Evolutionary conservation across 1,140 invertebrate species (phyloP), one percentile per base, ranked within the genome.

Genomic region (Drosophila malerkotliana): DNA sequence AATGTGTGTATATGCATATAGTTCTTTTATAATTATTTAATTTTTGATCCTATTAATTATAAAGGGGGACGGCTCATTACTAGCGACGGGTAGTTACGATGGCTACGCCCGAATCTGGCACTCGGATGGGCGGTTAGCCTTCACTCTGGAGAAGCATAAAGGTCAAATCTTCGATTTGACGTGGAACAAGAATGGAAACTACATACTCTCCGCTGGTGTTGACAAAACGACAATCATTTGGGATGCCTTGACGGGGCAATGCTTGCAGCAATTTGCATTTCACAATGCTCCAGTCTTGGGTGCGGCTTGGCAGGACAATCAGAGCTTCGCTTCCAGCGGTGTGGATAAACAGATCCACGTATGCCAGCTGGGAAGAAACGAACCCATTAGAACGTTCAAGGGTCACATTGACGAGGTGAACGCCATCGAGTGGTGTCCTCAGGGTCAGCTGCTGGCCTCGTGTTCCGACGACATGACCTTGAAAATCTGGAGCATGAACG

Each of bases 291-390:
- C 99, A 28, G 98, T 98, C 5, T 93, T 99, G 41, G 98, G 99
- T 93, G 98, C 99, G 30, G 99, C 99, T 92, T 99, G 99, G 99
- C 98, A 99, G 92, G 98, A 96, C 49, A 99, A 99, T 92, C 96
- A 94, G 39, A 98, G 97, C 34, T 99, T 99, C 93, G 98, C 98
- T 6, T 99, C 98, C 55, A 99, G 99, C 93, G 99, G 98, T 32
- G 99, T 98, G n/a, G 99, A 99, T 94, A 98, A 99, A 92, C 98
- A 97, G 89, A 99, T 99, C 88, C 98, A 99, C 92, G 98, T 99
- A 9, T 99, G 98, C 92, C 97, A 97, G 92, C 93, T 99, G 32
- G 96, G 97, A 75, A 94, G 96, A 55, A 97, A 99, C 72, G 97
- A 97, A 92, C 98, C 98, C 24, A 97, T 99, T 67, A 99, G 99